Evolutionary conservation across 2,888 invertebrate genomes (phyloP), one percentile per base, ranked within the genome.

Genomic region (Salticus scenicus): DNA sequence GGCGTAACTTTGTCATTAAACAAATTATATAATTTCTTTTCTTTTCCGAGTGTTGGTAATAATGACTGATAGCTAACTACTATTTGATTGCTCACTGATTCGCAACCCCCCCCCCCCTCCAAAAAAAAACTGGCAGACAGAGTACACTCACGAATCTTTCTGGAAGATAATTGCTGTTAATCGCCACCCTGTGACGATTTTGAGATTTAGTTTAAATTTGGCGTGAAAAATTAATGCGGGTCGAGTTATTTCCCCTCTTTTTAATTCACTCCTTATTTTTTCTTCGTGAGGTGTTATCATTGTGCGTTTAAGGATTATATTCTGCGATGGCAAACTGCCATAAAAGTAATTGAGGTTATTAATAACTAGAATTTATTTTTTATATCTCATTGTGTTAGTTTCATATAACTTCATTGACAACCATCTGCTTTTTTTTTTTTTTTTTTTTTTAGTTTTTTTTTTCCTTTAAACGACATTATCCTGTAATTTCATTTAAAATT

Each of bases 1-100:
- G 42, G 42, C 41, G 30, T 31, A 31, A 17, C 30, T 28, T 42
- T 42, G 42, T 70, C 70, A 70, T 70, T 70, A 70, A 37, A 28
- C 28, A 42, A 17, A 70, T 70, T 70, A 42, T 27, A 41, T 17
- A 70, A 27, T 42, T 70, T 70, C 37, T 42, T 70, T 42, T 41
- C n/a, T 42, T 42, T 42, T n/a, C 0, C 51, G 69, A 80, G 69
- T 67, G 66, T 80, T 67, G 51, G 64, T 80, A 51, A 80, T 73
- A 73, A 80, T 74, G 73, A 80, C 66, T 57, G 42, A 51, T 66
- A 67, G 33, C 67, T 67, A 74, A 80, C 37, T 33, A 41, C 67
- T 57, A 51, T 51, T 28, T 80, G 80, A 80, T 80, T 67, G 74
- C 80, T 57, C 67, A 67, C 37, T 69, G 30, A 74, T 28, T 73